Conservation (phyloP, 2,888 invertebrate species). For the Augochlorella aurata region DNA sequence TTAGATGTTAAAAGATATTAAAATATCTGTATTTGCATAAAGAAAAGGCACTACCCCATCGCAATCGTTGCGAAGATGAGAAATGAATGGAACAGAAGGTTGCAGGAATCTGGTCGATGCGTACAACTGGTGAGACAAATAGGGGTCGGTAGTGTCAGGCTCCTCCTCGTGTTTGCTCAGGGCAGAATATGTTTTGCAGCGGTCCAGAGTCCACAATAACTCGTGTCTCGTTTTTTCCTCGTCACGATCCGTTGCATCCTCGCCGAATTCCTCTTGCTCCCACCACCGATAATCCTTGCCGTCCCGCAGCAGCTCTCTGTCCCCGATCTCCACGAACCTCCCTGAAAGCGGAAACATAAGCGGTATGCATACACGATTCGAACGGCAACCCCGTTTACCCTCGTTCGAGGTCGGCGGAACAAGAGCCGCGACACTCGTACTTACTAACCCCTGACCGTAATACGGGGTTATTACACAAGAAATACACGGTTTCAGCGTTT, state of each 20-base stretch:
- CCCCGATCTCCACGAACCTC: slow-evolving; percentile 20
- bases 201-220: slow-evolving; percentile 12
- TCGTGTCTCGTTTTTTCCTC: not conserved
- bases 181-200: slow-evolving; percentile 28
- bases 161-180: slow-evolving; percentile 32
- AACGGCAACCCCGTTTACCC: slow-evolving; percentile 13
- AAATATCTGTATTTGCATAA: too few relatives aligned
- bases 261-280: slow-evolving; percentile 16
- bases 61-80: too few relatives aligned
- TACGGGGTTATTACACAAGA: not conserved
- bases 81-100: not conserved
- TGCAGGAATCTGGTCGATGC: slow-evolving; percentile 6
- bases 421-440: not conserved
- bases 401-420: slow-evolving; percentile 18
- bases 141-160: slow-evolving; percentile 41
- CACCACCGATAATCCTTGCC: slow-evolving; percentile 38
- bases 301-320: slow-evolving; percentile 1
- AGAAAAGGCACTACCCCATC: too few relatives aligned
- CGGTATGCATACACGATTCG: slow-evolving; percentile 23
- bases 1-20: too few relatives aligned
- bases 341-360: slow-evolving; percentile 61
- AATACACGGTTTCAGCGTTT: not conserved
- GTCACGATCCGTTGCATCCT: slow-evolving; percentile 22
- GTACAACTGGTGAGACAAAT: slow-evolving; percentile 57
- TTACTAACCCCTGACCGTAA: not conserved